Base-by-base conservation (phyloP, 2,888 invertebrate genomes). In the Ctenicera cuprea region DNA sequence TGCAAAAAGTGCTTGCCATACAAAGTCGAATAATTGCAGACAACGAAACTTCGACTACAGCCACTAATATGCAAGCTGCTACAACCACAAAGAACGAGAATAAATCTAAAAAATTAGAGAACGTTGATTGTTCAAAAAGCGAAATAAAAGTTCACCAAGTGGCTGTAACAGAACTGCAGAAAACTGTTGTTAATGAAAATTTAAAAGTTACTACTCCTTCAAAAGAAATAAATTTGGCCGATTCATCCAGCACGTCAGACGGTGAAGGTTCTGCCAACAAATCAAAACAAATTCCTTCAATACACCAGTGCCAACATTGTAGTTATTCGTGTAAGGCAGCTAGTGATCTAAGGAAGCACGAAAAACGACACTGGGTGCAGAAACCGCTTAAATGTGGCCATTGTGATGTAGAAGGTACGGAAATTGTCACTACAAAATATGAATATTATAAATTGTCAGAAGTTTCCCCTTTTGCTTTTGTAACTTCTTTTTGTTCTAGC, bases 351-450 rank as follows among this genome's bases (percentile, higher is more conserved):
- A 84, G 83, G 14, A 83, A 85, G 50, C 91, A 91, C 78, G 80
- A 87, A 5, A 80, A 87, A 37, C 82, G 85, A 2, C 91, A 91
- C 80, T 89, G 87, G 85, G 83, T 85, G 3, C 77, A 88, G 8
- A 88, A 88, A 73, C 88, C 89, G 0, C 88, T 81, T 73, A 79
- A 78, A 0, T 91, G 91, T 77, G 76, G 73, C 0, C 83, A 87
- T 69, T 91, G 91, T 77, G 74, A 79, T 0, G 83, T 80, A 57
- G 83, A 81, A 43, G 83, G 73, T 73, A 66, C 43, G 48, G 14
- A 9, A 38, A 18, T 48, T 61, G 26, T 33, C 16, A 30, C 12
- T 30, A 50, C 11, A 26, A n/a, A n/a, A n/a, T n/a, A n/a, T n/a
- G n/a, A n/a, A n/a, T n/a, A n/a, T n/a, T n/a, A n/a, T n/a, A n/a